Conservation (phyloP, 2,113 vertebrate species). For the Bubo scandiacus region DNA sequence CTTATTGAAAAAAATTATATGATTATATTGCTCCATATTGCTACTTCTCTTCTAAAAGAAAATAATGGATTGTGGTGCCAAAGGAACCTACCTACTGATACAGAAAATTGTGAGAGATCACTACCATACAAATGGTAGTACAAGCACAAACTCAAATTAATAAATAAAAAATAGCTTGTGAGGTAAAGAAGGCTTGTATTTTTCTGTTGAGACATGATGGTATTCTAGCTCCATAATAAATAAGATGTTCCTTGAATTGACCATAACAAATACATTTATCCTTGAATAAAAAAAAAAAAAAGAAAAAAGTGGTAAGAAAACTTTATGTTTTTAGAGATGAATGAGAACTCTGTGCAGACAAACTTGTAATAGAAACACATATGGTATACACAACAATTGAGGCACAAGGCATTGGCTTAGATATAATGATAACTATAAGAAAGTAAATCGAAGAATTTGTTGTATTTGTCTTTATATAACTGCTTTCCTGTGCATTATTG, state of each 20-base stretch:
- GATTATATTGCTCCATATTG: not conserved
- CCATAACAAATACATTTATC: not conserved
- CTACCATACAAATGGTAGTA: not conserved
- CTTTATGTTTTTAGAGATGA: not conserved
- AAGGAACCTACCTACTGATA: not conserved
- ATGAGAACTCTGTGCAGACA: not conserved
- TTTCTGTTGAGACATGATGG: not conserved
- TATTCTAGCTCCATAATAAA: not conserved
- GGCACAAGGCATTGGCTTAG: not conserved
- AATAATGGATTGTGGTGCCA: not conserved
- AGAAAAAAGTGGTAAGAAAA: not conserved
- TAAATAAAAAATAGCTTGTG: not conserved
- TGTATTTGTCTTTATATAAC: slow-evolving; percentile 25
- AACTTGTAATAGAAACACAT: not conserved
- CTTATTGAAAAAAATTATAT: not conserved
- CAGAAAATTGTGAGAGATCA: not conserved
- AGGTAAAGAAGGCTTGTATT: not conserved
- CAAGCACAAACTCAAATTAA: not conserved
- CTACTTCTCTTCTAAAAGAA: not conserved
- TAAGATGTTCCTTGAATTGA: not conserved
- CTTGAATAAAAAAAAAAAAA: not conserved
- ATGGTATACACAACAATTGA: not conserved
- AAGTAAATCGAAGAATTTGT: slow-evolving; percentile 27
- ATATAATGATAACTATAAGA: slow-evolving; percentile 12
- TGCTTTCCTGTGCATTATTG: not conserved